phyloP scores from a whole-genome alignment of 2,888 invertebrate species.

The Scaeva pyrastri region DNA sequence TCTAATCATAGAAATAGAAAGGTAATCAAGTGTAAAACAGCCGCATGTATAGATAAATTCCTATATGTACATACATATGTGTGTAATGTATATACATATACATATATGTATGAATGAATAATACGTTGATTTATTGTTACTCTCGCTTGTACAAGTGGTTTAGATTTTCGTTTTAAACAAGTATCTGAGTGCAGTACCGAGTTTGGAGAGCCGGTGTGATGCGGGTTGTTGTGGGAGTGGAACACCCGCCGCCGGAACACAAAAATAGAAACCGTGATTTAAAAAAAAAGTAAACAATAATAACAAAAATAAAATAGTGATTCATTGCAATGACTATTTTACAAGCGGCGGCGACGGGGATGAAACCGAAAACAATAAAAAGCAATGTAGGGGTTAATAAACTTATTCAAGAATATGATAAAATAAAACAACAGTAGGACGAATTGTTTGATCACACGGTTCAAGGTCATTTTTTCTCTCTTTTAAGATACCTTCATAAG shows the following conservation, averaged over 20 bases:
- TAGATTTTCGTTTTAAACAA: slow-evolving; percentile 45
- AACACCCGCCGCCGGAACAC: slow-evolving; percentile 42
- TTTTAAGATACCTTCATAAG: slow-evolving; percentile 28
- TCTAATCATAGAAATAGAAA: slow-evolving; percentile 25
- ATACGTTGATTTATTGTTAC: slow-evolving; percentile 44
- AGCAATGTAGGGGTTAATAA: slow-evolving; percentile 62
- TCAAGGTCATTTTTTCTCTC: slow-evolving; percentile 58
- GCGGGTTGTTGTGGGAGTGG: background rate
- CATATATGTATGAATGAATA: background rate
- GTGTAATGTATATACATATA: background rate
- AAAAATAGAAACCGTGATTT: slow-evolving; percentile 36
- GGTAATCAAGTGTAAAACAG: slow-evolving; percentile 24
- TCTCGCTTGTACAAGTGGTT: slow-evolving; percentile 46
- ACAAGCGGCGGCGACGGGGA: background rate
- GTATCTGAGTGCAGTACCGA: slow-evolving; percentile 13
- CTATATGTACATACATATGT: background rate
- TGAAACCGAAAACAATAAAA: slow-evolving; percentile 6
- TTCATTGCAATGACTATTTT: slow-evolving; percentile 48
- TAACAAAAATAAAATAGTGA: slow-evolving; percentile 62
- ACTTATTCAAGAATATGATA: slow-evolving; percentile 71
- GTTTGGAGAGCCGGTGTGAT: slow-evolving; percentile 2
- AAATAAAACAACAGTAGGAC: slow-evolving; percentile 57
- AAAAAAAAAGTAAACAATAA: slow-evolving; percentile 65
- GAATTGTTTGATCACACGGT: slow-evolving; percentile 72
- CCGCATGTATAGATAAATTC: background rate